Conservation (phyloP, 2,797 vertebrate genomes). For the Pseudotriccus pelzelni region DNA sequence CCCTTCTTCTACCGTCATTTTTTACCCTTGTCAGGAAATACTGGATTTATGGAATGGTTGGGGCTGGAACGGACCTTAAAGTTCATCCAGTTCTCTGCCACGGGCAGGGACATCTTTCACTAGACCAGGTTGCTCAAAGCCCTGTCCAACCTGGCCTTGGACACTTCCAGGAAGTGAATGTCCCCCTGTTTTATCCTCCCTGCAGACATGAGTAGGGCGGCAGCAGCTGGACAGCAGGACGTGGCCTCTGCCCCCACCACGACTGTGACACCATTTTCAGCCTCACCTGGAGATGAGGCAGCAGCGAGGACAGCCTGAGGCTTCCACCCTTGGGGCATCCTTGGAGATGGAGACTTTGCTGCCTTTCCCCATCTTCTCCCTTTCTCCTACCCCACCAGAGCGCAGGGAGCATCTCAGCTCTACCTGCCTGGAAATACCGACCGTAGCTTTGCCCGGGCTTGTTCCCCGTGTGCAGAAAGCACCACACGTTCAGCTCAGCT, state of each 20-base stretch:
- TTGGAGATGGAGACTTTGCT: neutral
- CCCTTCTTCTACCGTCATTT: neutral
- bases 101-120: neutral
- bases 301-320: neutral
- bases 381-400: rapidly evolving
- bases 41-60: neutral
- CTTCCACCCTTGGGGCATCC: rapidly evolving
- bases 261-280: rapidly evolving
- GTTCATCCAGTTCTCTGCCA: neutral
- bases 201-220: neutral
- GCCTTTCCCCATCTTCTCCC: neutral
- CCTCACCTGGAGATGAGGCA: neutral
- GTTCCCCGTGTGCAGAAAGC: neutral
- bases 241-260: neutral
- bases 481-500: rapidly evolving
- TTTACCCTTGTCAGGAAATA: too few species aligned
- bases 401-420: neutral
- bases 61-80: neutral
- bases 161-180: neutral
- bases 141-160: neutral
- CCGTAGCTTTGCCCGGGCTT: conserved; percentile 48
- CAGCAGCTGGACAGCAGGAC: neutral
- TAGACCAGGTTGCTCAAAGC: neutral
- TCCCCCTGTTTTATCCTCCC: neutral
- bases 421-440: neutral